Evolutionary conservation across 2,888 invertebrate genomes (phyloP).

Genomic region (Plebejus argus): DNA sequence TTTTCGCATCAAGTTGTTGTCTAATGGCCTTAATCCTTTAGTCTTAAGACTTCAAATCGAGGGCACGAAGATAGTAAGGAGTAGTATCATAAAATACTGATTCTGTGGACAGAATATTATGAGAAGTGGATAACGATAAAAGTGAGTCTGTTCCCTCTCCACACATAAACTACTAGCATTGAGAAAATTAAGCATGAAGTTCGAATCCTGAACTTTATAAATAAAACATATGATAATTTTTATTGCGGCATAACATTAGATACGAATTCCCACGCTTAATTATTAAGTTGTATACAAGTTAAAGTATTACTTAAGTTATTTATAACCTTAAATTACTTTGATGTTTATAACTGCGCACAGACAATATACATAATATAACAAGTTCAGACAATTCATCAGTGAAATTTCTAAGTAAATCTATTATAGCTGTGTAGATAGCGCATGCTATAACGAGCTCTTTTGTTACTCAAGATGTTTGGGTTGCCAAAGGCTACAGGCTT

Average conservation of each 20-base stretch:
- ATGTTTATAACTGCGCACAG: background rate
- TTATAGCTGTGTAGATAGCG: background rate
- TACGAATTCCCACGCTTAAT: background rate
- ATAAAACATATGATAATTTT: too few species aligned
- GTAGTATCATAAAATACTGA: too few species aligned
- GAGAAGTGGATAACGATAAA: background rate
- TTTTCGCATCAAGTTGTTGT: background rate
- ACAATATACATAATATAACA: background rate
- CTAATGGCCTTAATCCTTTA: background rate
- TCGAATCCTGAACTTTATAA: too few species aligned
- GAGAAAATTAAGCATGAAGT: too few species aligned
- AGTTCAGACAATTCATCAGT: constrained; percentile 2
- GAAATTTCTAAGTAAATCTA: background rate
- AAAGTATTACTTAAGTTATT: background rate
- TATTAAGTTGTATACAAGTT: background rate
- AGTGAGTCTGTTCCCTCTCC: too few species aligned
- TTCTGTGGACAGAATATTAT: background rate
- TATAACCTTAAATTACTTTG: background rate
- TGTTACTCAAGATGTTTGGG: constrained; percentile 24
- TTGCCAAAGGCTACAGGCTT: constrained; percentile 32
- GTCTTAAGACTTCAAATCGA: background rate
- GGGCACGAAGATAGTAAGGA: background rate
- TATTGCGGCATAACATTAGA: too few species aligned
- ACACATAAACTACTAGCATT: too few species aligned
- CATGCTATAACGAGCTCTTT: constrained; percentile 4